Percentiles rank a stretch among this genome's conserved stretches.
Evolutionary conservation across 2,113 vertebrate species (phyloP).

Genomic region (Diadophis punctatus): DNA sequence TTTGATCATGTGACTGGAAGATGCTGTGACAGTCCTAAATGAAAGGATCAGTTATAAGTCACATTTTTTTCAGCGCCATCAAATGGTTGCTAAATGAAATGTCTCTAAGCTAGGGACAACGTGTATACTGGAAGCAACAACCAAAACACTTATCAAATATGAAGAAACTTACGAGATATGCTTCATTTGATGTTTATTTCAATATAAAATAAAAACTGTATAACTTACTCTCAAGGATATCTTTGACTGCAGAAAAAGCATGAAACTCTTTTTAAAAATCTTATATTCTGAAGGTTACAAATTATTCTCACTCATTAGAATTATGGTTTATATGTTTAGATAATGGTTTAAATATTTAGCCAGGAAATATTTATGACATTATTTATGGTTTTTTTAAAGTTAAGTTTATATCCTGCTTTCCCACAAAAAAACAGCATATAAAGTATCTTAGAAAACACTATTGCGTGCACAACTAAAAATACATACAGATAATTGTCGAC

Average conservation of each 20-base stretch:
- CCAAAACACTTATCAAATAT: neutral
- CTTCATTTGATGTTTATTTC: neutral
- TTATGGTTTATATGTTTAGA: no score
- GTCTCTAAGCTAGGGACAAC: neutral
- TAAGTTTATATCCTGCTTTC: neutral
- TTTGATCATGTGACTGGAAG: neutral
- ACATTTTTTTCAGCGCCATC: neutral
- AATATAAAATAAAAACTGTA: neutral
- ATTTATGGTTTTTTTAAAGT: neutral
- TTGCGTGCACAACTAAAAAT: neutral
- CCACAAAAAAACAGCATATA: neutral
- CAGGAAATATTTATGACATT: neutral
- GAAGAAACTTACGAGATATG: neutral
- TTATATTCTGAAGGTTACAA: neutral
- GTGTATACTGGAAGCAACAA: neutral
- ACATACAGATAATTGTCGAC: neutral
- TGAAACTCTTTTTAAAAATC: neutral
- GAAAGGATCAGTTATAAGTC: neutral
- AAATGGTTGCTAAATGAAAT: neutral
- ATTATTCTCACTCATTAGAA: neutral
- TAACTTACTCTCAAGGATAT: neutral
- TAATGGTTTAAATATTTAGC: neutral
- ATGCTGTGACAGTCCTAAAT: neutral
- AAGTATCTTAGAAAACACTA: neutral
- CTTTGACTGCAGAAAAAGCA: neutral